Percentiles rank a stretch among this genome's conserved stretches.
phyloP scores from a whole-genome alignment of 2,113 vertebrate genomes.

The Oryctolagus cuniculus region mOryCun1.1 NC_091433.1:124111501-124112000 shows the following conservation, averaged over 20 bases:
- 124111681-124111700: not conserved
- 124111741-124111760: not conserved
- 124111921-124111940: not conserved
- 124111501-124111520: not conserved
- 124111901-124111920: not conserved
- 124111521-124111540: not conserved
- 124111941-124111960: not conserved
- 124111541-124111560: not conserved
- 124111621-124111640: not conserved
- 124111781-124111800: not conserved
- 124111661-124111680: not conserved
- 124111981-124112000: not conserved
- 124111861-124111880: not conserved
- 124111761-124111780: not conserved
- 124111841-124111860: not conserved
- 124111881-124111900: not conserved
- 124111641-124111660: not conserved
- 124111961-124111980: not conserved
- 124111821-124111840: not conserved
- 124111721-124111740: not conserved
- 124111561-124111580: not conserved
- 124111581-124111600: not conserved
- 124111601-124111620: not conserved
- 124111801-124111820: conserved; percentile 12
- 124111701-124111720: not conserved